Percentiles rank a stretch among this genome's conserved stretches.
phyloP scores from a whole-genome alignment of 2,797 vertebrate genomes.

The Pseudochaenichthys georgianus region DNA sequence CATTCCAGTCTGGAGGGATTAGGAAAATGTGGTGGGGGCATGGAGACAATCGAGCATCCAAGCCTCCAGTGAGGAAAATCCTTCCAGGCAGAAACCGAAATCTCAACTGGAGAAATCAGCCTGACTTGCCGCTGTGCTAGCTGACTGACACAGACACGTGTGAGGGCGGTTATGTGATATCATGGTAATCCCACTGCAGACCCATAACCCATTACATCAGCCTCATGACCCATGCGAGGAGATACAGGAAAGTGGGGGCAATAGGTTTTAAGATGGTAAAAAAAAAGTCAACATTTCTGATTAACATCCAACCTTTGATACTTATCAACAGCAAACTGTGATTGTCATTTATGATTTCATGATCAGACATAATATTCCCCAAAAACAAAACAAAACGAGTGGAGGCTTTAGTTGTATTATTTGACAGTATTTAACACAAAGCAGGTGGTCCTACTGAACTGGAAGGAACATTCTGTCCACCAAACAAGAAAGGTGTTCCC shows the following conservation, averaged over 20 bases:
- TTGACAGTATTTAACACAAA: constrained; percentile 17
- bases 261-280: not conserved
- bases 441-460: not conserved
- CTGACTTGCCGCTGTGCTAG: constrained; percentile 21
- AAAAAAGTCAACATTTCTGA: not conserved
- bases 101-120: constrained; percentile 51
- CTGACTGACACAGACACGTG: constrained; percentile 63
- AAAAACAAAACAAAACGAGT: not conserved
- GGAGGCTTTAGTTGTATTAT: not conserved
- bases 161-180: constrained; percentile 66
- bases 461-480: not conserved
- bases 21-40: constrained; percentile 64
- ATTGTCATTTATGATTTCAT: not conserved
- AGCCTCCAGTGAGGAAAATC: constrained; percentile 59
- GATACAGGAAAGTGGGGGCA: constrained; percentile 7
- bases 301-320: not conserved
- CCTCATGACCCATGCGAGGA: constrained; percentile 32
- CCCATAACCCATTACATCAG: constrained; percentile 31
- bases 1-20: constrained; percentile 68
- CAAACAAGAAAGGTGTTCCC: not conserved
- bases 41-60: constrained; percentile 58
- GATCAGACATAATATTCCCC: not conserved
- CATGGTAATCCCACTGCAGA: constrained; percentile 62
- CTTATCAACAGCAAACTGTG: not conserved
- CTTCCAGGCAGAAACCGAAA: constrained; percentile 50